A percentile compares a stretch with the other conserved stretches of the same genome.
These are phyloP conservation scores for Periphyllus acericola DNA, from an alignment of 2,888 invertebrate genomes.

Conservation along the genomic window DNA sequence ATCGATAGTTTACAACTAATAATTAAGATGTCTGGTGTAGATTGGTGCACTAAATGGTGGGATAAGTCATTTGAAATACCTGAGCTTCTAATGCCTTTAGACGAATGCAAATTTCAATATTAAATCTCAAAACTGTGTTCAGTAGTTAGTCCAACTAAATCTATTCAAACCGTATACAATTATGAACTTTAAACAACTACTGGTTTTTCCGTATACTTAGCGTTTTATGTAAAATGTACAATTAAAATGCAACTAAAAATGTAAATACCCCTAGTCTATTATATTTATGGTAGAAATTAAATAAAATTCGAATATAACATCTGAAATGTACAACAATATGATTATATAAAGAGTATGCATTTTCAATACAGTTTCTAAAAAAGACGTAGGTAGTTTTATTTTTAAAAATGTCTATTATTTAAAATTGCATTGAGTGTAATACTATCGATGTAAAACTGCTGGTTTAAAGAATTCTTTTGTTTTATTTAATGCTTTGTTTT, in stretches of 20 bases:
- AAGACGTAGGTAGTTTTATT: background rate
- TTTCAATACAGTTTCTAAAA: background rate
- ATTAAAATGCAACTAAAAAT: no score
- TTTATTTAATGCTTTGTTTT: background rate
- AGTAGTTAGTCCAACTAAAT: background rate
- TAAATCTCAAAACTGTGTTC: background rate
- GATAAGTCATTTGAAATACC: background rate
- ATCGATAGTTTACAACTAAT: background rate
- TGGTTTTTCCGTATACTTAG: no score
- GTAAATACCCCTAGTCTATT: no score
- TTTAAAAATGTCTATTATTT: background rate
- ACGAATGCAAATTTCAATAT: background rate
- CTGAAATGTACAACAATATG: background rate
- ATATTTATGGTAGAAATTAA: background rate
- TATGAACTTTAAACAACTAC: no score
- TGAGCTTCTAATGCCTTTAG: background rate
- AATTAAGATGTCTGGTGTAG: background rate
- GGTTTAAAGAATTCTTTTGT: background rate
- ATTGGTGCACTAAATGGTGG: background rate
- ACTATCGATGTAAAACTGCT: background rate
- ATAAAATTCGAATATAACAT: background rate
- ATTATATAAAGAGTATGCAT: background rate
- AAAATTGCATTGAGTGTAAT: background rate
- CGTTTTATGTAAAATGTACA: no score
- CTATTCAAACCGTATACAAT: no score